phyloP scores from a whole-genome alignment of 2,113 vertebrate species.

The Centropristis striata region DNA sequence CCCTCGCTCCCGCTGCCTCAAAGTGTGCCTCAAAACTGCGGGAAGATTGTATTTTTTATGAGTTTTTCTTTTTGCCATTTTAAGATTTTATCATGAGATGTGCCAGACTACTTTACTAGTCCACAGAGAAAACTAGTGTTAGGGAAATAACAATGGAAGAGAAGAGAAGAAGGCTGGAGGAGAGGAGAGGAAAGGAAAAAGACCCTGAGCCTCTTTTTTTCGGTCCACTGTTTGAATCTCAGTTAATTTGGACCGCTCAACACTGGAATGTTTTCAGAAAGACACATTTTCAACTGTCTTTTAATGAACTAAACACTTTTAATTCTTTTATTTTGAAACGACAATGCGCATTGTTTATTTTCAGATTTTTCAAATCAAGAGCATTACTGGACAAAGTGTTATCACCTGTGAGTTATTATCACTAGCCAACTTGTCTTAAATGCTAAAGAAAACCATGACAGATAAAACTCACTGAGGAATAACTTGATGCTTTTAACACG shows the following conservation, averaged over 20 bases:
- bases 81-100: slow-evolving; percentile 81
- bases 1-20: slow-evolving; percentile 49
- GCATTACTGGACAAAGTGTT: slow-evolving; percentile 50
- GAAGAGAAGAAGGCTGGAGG: slow-evolving; percentile 17
- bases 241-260: slow-evolving; percentile 57
- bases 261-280: slow-evolving; percentile 80
- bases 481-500: slow-evolving; percentile 61
- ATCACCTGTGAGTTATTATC: slow-evolving; percentile 26
- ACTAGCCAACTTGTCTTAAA: slow-evolving; percentile 32
- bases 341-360: slow-evolving; percentile 38
- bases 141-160: slow-evolving; percentile 31
- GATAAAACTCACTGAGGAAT: slow-evolving; percentile 44
- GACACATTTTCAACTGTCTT: slow-evolving; percentile 41
- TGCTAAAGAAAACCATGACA: slow-evolving; percentile 16
- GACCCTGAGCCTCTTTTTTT: slow-evolving; percentile 53
- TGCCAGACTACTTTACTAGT: slow-evolving; percentile 81
- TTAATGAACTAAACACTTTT: slow-evolving; percentile 57
- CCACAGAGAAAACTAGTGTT: slow-evolving; percentile 36
- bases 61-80: slow-evolving; percentile 71
- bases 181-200: slow-evolving; percentile 12
- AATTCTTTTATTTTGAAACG: slow-evolving; percentile 46
- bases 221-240: slow-evolving; percentile 47
- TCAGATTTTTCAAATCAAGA: slow-evolving; percentile 26
- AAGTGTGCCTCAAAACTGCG: slow-evolving; percentile 74
- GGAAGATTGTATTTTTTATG: slow-evolving; percentile 74